Base-by-base conservation (phyloP, 35 echinoderm and acorn worm genomes). In the Ophioderma brevispina region DNA sequence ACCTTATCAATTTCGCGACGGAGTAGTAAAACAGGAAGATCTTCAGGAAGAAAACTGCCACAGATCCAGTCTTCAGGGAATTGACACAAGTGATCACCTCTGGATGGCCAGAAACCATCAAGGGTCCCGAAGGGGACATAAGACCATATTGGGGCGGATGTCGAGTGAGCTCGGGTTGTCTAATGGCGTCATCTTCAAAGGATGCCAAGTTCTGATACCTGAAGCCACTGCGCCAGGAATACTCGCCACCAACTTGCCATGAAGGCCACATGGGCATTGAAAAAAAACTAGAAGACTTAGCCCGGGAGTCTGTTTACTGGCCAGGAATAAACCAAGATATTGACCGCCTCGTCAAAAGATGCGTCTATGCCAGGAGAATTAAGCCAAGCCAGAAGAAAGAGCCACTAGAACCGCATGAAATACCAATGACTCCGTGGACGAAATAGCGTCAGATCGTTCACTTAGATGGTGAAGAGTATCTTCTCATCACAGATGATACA, bases 251-350 rank as follows among this genome's bases (percentile, higher is more conserved):
- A n/a, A n/a, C n/a, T n/a, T n/a, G n/a, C n/a, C 88, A 92, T 87
- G 21, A n/a, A 28, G 86, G 86, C 18, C 78, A 94, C 81, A 70
- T 77, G 59, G 87, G 92, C 2, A 89, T 94, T 30, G 80, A 89
- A 30, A 94, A 85, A 39, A 89, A n/a, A n/a, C n/a, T 40, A 0
- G 77, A 41, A 77, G 77, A 80, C n/a, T 32, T 78, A 1, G 86
- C 92, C 18, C 35, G 36, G 21, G 56, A 88, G 11, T 80, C 39
- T 33, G 86, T 77, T 0, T 84, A 76, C 38, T 89, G 87, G 80
- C 92, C 80, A 0, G 41, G 82, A 33, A 94, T 94, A 32, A 87
- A 80, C 59, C 40, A 52, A 18, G 40, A 88, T 59, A 88, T 92
- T 50, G 78, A 80, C 25, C 8, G 82, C 21, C 41, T 92, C 0